These are phyloP conservation scores for Anthopleura xanthogrammica DNA, from an alignment of 92 coral and sea anemone genomes.

Conservation along the genomic window DNA sequence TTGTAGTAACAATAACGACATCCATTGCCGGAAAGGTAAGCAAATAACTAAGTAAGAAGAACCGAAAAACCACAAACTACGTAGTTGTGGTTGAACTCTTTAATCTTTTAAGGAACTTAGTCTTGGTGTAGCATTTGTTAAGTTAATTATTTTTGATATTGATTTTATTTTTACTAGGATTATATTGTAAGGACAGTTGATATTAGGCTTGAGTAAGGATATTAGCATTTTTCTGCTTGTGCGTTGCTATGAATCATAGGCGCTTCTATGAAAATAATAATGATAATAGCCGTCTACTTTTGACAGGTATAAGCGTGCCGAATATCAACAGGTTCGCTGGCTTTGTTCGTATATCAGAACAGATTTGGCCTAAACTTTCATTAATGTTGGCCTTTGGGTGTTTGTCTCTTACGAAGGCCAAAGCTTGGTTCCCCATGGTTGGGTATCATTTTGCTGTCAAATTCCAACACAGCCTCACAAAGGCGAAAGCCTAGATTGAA, in stretches of 20 bases:
- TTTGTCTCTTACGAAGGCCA: not conserved
- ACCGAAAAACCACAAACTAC: not conserved
- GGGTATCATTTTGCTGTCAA: conserved; percentile 9
- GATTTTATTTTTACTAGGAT: not conserved
- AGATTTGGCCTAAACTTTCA: not conserved
- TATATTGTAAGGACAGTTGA: not conserved
- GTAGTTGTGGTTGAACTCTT: not conserved
- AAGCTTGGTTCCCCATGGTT: not conserved
- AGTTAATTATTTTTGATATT: not conserved
- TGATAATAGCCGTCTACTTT: not conserved
- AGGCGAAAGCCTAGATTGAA: conserved; percentile 9
- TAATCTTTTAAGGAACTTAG: not conserved
- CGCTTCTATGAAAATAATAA: not conserved
- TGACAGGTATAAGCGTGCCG: conserved; percentile 23
- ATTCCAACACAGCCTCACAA: conserved; percentile 29
- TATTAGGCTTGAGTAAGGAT: not conserved
- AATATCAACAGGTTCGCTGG: conserved; percentile 21
- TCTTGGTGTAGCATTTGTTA: not conserved
- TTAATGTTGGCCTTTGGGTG: not conserved
- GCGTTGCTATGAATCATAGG: not conserved
- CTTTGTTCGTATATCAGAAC: not conserved
- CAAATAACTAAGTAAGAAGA: not conserved
- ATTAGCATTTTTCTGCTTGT: conserved; percentile 4
- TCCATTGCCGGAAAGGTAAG: conserved; percentile 9
- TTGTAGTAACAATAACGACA: not conserved